Conservation (phyloP, 2,888 invertebrate genomes). For the Dolichomitus sp. region DNA sequence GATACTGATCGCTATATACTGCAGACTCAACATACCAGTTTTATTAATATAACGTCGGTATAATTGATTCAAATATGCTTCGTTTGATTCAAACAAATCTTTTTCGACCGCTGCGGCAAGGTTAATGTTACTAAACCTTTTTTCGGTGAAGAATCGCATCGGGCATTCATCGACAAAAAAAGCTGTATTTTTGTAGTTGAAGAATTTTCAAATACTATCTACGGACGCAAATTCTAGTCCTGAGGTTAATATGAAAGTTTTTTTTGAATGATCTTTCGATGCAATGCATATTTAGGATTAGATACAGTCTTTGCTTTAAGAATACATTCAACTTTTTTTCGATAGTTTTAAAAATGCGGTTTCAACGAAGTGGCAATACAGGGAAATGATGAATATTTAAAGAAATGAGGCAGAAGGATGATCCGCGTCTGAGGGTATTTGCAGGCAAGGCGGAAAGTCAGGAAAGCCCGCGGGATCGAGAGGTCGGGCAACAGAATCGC, state of each 20-base stretch:
- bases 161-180: conserved; percentile 6
- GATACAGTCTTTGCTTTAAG: not conserved
- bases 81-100: too few species aligned
- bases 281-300: not conserved
- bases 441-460: conserved; percentile 13
- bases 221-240: conserved; percentile 11
- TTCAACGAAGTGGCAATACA: conserved; percentile 17
- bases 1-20: too few species aligned
- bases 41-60: too few species aligned
- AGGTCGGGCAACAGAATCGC: conserved; percentile 63
- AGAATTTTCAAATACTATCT: conserved; percentile 11
- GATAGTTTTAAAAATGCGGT: conserved; percentile 1
- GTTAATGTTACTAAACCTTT: too few species aligned
- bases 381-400: conserved; percentile 15
- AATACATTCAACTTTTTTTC: not conserved
- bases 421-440: conserved; percentile 9
- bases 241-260: not conserved
- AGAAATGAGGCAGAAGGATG: conserved; percentile 30
- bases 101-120: too few species aligned
- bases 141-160: too few species aligned
- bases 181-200: not conserved
- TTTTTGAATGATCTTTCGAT: not conserved
- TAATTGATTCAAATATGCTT: too few species aligned
- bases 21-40: too few species aligned
- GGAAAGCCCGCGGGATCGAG: conserved; percentile 41